Base-by-base conservation (phyloP, 2,888 invertebrate species). In the Trachelus troglodyta region DNA sequence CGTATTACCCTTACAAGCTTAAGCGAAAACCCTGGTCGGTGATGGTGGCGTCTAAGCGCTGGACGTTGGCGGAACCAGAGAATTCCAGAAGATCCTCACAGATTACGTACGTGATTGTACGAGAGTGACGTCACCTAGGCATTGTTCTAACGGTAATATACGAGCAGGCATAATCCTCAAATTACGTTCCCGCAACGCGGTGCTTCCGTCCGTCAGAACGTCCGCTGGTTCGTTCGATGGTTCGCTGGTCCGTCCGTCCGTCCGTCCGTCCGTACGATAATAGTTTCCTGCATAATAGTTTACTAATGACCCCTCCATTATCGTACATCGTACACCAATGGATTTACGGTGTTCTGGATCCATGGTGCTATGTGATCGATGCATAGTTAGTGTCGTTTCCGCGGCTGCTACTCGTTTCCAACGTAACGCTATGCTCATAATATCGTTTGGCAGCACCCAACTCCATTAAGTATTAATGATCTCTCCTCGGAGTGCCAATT, bases 141-240 rank as follows among this genome's bases (percentile, higher is more conserved):
- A 88, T 89, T 89, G 89, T 89, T 88, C 85, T 74, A 77, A 75
- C 74, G 82, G 84, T 87, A 88, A 88, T 88, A 87, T 89, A 89
- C 85, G 89, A 86, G 83, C 85, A 77, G 78, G 83, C 85, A 82
- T 89, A 89, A 89, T 89, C 88, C 88, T 84, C 86, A 85, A 88
- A 89, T 89, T 89, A 89, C 87, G 87, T 83, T 84, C 83, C 83
- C 83, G 83, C 82, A 84, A 84, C 84, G 84, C 83, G 80, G 79
- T 80, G 83, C 81, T 83, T 85, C 86, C 85, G 85, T 87, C 81
- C 76, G 79, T 76, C 34, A 69, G n/a, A 68, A 11, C 56, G n/a
- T n/a, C 69, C 74, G 75, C 33, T 33, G n/a, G 69, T 68, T 69
- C 80, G 74, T 81, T 82, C 82, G 81, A 79, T 80, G 79, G 83